A percentile compares a stretch with the other conserved stretches of the same genome.
Conservation (phyloP, 1,140 invertebrate genomes). For the Scaptomyza montana region DNA sequence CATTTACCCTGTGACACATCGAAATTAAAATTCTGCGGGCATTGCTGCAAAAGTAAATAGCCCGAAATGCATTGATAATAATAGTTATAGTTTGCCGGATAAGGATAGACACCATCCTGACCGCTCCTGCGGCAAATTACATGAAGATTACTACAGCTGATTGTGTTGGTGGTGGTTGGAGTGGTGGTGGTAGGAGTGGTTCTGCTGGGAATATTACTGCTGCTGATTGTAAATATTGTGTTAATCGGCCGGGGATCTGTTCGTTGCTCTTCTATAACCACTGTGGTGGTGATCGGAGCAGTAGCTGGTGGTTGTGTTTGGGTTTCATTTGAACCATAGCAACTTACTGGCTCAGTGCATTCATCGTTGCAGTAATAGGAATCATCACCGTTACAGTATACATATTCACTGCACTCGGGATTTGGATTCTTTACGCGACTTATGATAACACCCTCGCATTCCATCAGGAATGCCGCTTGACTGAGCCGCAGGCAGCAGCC, state of each 20-base stretch:
- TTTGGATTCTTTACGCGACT: constrained; percentile 48
- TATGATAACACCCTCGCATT: constrained; percentile 70
- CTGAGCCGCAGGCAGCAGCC: constrained; percentile 50
- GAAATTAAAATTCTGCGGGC: constrained; percentile 64
- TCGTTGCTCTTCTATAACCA: not conserved
- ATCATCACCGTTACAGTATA: constrained; percentile 69
- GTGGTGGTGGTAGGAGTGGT: not conserved
- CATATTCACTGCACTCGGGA: constrained; percentile 63
- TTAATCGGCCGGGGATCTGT: not conserved
- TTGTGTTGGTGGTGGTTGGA: not conserved
- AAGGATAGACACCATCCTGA: constrained; percentile 56
- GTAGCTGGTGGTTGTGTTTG: not conserved
- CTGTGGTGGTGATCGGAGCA: not conserved
- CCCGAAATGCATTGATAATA: constrained; percentile 65
- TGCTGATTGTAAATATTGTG: not conserved
- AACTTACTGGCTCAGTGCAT: constrained; percentile 48
- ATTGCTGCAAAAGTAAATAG: constrained; percentile 61
- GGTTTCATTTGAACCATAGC: constrained; percentile 19
- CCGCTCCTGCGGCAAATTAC: constrained; percentile 45
- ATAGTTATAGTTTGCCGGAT: constrained; percentile 65
- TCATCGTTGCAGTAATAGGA: constrained; percentile 71
- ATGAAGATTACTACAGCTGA: constrained; percentile 20
- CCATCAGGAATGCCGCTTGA: constrained; percentile 52
- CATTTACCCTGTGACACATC: constrained; percentile 44
- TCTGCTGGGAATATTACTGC: not conserved